These are phyloP conservation scores for Troilus luridus DNA, from an alignment of 2,888 invertebrate species.

Conservation along the genomic window DNA sequence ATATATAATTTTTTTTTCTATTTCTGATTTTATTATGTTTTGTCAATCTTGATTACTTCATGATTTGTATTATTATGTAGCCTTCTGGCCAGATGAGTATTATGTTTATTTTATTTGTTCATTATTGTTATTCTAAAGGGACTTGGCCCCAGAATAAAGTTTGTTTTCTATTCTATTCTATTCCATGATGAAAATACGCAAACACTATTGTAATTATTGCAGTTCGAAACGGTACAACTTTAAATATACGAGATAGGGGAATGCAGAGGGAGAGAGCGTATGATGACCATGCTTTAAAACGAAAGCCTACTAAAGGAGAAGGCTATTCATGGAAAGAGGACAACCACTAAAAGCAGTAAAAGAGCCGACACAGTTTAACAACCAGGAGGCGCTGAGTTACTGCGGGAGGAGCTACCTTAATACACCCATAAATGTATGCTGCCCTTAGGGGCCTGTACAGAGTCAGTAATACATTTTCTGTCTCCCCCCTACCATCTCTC, in stretches of 20 bases:
- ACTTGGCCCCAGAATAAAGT: too few relatives aligned
- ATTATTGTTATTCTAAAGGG: too few relatives aligned
- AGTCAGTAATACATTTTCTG: not conserved
- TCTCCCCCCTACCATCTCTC: not conserved
- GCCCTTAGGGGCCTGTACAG: not conserved
- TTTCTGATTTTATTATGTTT: too few relatives aligned
- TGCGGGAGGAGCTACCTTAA: not conserved
- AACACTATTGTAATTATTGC: not conserved
- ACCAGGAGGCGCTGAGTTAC: not conserved
- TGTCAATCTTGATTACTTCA: too few relatives aligned
- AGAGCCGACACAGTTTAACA: not conserved
- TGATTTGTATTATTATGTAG: too few relatives aligned
- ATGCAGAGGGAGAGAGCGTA: not conserved
- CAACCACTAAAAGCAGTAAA: slow-evolving; percentile 7
- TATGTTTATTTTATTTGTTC: too few relatives aligned
- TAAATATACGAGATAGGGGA: not conserved
- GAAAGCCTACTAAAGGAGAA: slow-evolving; percentile 2
- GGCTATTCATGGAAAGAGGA: slow-evolving; percentile 7
- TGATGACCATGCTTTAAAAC: not conserved
- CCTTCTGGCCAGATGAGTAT: too few relatives aligned
- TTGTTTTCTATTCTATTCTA: too few relatives aligned
- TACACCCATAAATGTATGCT: not conserved
- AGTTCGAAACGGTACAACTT: not conserved
- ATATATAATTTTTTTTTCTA: too few relatives aligned
- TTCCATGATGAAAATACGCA: not conserved